Evolutionary conservation across 2,888 invertebrate genomes (phyloP).

Genomic region (Cyclophora albipunctata): DNA sequence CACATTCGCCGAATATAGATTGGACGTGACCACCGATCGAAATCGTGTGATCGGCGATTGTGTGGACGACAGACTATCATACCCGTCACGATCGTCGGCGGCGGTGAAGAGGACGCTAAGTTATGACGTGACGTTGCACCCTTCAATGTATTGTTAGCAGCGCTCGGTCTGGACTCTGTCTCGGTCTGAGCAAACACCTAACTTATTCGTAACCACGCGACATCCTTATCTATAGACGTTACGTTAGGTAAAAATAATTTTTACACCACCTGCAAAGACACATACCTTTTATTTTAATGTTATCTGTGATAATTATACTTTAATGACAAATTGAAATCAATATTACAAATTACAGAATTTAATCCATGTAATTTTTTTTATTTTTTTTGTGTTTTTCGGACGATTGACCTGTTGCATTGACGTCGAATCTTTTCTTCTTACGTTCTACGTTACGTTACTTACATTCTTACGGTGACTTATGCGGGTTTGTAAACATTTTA

Average conservation of each 20-base stretch:
- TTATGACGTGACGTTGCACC: too few relatives aligned
- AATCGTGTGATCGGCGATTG: background rate
- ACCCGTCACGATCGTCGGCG: background rate
- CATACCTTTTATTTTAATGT: slow-evolving; percentile 60
- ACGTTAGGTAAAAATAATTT: slow-evolving; percentile 27
- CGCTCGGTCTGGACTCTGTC: too few relatives aligned
- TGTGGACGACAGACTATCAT: background rate
- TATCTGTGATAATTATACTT: slow-evolving; percentile 71
- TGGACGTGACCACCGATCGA: background rate
- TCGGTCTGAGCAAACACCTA: slow-evolving; percentile 13
- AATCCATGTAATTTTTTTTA: slow-evolving; percentile 16
- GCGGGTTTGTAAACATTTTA: slow-evolving; percentile 15
- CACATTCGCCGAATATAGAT: too few relatives aligned
- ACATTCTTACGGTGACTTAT: slow-evolving; percentile 19
- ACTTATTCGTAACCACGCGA: slow-evolving; percentile 23
- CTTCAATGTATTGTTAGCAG: too few relatives aligned
- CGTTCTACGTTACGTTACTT: too few relatives aligned
- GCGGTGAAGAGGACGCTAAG: background rate
- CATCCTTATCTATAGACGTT: slow-evolving; percentile 19
- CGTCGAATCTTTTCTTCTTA: slow-evolving; percentile 25
- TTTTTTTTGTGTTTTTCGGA: slow-evolving; percentile 10
- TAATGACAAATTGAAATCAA: slow-evolving; percentile 46
- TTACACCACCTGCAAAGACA: slow-evolving; percentile 39
- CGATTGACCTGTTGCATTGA: slow-evolving; percentile 22
- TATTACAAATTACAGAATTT: slow-evolving; percentile 22